phyloP scores from a whole-genome alignment of 2,888 invertebrate genomes.

The Ectemnius cavifrons region DNA sequence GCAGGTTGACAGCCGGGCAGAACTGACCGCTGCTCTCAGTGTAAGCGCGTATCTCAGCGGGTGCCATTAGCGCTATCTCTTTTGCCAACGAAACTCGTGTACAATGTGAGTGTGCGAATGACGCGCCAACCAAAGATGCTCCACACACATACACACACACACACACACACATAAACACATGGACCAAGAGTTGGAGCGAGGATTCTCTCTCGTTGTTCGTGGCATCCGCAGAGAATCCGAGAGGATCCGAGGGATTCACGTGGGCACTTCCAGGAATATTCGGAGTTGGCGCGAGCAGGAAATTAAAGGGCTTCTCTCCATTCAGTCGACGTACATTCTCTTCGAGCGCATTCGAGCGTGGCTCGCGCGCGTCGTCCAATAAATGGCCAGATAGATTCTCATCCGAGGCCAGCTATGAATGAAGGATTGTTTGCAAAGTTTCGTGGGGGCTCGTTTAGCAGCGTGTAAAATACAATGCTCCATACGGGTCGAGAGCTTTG shows the following conservation, averaged over 20 bases:
- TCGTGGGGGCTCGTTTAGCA: neutral
- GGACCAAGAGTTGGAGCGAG: too few relatives aligned
- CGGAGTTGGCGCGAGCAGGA: conserved; percentile 7
- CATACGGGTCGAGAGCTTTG: neutral
- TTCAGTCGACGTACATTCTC: neutral
- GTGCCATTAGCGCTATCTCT: conserved; percentile 71
- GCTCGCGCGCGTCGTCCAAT: neutral
- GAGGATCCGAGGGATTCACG: conserved; percentile 1
- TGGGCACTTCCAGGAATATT: conserved; percentile 4
- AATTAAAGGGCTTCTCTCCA: neutral
- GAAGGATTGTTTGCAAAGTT: conserved; percentile 4
- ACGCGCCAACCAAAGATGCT: conserved; percentile 38
- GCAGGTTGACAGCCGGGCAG: conserved; percentile 54
- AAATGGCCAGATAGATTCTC: neutral
- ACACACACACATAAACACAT: neutral
- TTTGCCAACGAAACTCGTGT: conserved; percentile 51
- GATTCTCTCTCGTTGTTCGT: neutral
- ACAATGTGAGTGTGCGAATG: conserved; percentile 61
- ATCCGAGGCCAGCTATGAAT: neutral
- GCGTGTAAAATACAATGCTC: neutral
- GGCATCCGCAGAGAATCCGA: neutral
- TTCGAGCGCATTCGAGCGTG: neutral
- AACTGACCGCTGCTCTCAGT: conserved; percentile 45
- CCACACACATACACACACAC: neutral
- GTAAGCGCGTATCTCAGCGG: conserved; percentile 71